Percentiles rank a stretch among this genome's conserved stretches.
Evolutionary conservation across 2,797 vertebrate species (phyloP).

Genomic region (Hippocampus kuda): DNA sequence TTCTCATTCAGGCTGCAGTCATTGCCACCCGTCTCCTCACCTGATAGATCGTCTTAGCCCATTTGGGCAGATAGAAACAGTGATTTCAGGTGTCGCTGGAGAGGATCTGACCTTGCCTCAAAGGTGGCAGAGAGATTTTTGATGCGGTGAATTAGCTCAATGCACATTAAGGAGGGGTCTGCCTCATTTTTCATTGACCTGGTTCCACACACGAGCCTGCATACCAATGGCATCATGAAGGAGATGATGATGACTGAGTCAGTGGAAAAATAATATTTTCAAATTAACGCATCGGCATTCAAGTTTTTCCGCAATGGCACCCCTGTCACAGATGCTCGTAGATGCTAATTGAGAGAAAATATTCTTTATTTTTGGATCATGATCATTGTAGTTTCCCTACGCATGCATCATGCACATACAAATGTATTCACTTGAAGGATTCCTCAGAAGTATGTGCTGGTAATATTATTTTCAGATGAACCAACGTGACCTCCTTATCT

Average conservation of each 20-base stretch:
- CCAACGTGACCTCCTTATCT: constrained; percentile 10
- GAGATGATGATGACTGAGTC: not conserved
- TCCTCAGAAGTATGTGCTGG: constrained; percentile 8
- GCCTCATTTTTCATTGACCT: constrained; percentile 29
- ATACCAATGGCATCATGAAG: not conserved
- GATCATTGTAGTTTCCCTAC: constrained; percentile 16
- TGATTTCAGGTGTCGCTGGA: constrained; percentile 30
- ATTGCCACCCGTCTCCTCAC: not conserved
- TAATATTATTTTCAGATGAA: constrained; percentile 7
- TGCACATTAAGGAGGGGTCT: constrained; percentile 39
- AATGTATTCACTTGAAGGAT: constrained; percentile 5
- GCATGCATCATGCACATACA: constrained; percentile 6
- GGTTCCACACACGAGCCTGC: constrained; percentile 12
- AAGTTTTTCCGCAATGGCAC: no score
- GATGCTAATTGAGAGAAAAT: constrained; percentile 34
- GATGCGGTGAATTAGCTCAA: constrained; percentile 60
- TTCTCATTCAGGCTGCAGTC: not conserved
- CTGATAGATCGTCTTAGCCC: constrained; percentile 27
- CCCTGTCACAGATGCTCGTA: constrained; percentile 1
- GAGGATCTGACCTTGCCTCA: constrained; percentile 38
- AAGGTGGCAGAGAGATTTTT: constrained; percentile 46
- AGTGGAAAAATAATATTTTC: not conserved
- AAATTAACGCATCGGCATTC: not conserved
- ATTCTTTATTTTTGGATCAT: constrained; percentile 14
- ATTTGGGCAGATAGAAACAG: constrained; percentile 14